phyloP scores from a whole-genome alignment of 2,797 vertebrate genomes.

The Enoplosus armatus region DNA sequence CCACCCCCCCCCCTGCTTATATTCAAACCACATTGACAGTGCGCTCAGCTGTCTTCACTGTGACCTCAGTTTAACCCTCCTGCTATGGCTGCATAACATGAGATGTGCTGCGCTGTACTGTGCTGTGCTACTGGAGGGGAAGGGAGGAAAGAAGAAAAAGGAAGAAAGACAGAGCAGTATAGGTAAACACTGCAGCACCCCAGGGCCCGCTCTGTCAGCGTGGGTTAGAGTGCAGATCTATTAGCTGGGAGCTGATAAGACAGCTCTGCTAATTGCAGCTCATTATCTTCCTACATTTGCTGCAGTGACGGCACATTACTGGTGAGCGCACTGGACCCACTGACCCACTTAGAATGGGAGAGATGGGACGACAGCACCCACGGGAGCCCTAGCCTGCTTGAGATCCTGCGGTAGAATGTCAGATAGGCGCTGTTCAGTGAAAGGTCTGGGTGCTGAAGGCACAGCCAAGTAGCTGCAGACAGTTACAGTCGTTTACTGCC shows the following conservation, averaged over 20 bases:
- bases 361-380: constrained; percentile 16
- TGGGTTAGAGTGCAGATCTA: constrained; percentile 47
- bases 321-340: constrained; percentile 42
- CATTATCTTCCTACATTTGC: constrained; percentile 50
- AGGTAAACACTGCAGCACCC: constrained; percentile 41
- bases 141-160: not conserved
- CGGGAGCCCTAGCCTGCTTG: constrained; percentile 16
- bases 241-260: constrained; percentile 49
- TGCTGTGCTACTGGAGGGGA: not conserved
- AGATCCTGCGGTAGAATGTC: constrained; percentile 21
- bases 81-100: constrained; percentile 11
- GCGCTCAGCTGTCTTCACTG: constrained; percentile 4
- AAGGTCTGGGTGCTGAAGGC: constrained; percentile 7
- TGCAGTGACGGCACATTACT: constrained; percentile 33
- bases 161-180: constrained; percentile 6
- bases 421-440: not conserved
- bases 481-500: not conserved
- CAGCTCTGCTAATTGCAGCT: constrained; percentile 56
- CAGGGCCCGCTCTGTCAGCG: constrained; percentile 24
- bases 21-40: not conserved
- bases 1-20: not conserved
- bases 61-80: constrained; percentile 62
- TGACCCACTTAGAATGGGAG: constrained; percentile 42
- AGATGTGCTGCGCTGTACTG: constrained; percentile 28
- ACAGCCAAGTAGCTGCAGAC: not conserved